A percentile compares a stretch with the other conserved stretches of the same genome.
Conservation (phyloP, 1,140 invertebrate genomes). For the Brachionus sp. region DNA sequence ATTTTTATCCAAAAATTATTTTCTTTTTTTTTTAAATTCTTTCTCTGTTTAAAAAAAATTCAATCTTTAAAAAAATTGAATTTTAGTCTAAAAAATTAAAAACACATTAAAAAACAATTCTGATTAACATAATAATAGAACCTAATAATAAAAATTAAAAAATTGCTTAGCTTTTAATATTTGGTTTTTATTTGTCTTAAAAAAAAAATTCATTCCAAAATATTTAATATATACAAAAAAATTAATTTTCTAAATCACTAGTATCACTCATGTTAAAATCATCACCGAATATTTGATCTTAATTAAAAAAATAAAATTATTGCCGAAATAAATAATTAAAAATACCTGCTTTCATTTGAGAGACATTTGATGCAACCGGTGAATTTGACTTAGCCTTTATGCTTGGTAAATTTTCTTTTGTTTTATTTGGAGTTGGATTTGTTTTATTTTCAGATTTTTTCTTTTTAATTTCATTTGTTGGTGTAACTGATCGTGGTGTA, state of each 20-base stretch:
- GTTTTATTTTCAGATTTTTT: constrained; percentile 1
- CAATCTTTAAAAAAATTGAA: no score
- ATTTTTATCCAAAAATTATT: no score
- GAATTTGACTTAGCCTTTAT: neutral
- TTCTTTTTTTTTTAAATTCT: no score
- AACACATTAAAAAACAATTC: no score
- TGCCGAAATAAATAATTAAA: neutral
- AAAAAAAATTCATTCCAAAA: no score
- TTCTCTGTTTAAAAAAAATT: no score
- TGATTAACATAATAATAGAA: no score
- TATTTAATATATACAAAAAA: no score
- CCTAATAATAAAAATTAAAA: no score
- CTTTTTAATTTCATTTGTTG: constrained; percentile 24
- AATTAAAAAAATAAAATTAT: neutral
- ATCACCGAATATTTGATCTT: constrained; percentile 38
- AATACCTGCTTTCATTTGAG: constrained; percentile 22
- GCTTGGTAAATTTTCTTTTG: neutral
- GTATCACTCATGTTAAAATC: constrained; percentile 24
- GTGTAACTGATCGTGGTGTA: constrained; percentile 19
- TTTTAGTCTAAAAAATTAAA: no score
- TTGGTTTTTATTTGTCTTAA: no score
- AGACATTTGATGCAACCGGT: neutral
- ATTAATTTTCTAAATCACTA: neutral
- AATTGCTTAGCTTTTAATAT: no score
- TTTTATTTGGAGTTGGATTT: neutral